These are phyloP conservation scores for Brotula barbata DNA, from an alignment of 2,797 vertebrate species.

Conservation along the genomic window DNA sequence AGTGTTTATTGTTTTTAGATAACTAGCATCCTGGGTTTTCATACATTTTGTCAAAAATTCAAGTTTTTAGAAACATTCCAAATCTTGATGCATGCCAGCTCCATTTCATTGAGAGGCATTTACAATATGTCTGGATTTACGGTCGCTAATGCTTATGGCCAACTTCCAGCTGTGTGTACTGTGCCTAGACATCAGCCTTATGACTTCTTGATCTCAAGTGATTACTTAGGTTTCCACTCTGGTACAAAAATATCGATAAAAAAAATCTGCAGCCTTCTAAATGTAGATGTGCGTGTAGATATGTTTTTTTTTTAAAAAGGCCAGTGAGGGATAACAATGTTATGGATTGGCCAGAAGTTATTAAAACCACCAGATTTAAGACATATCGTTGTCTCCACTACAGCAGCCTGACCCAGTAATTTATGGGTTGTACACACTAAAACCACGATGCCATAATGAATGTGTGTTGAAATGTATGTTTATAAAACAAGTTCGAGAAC, in stretches of 20 bases:
- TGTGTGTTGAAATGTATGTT: conserved; percentile 76
- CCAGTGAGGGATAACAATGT: conserved; percentile 41
- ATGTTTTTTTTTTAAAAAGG: conserved; percentile 18
- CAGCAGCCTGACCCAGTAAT: conserved; percentile 46
- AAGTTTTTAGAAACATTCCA: conserved; percentile 73
- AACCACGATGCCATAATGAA: conserved; percentile 67
- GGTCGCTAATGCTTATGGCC: conserved; percentile 58
- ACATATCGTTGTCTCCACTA: conserved; percentile 39
- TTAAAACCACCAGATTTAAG: conserved; percentile 36
- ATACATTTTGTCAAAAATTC: conserved; percentile 75
- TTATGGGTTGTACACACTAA: conserved; percentile 49
- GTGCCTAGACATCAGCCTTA: conserved; percentile 76
- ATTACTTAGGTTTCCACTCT: conserved; percentile 71
- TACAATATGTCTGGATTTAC: conserved; percentile 69
- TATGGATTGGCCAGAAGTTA: conserved; percentile 33
- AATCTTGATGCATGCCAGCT: conserved; percentile 79
- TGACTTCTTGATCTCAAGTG: conserved; percentile 68
- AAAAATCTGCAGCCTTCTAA: conserved; percentile 65
- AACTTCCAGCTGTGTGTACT: conserved; percentile 67
- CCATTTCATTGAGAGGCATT: conserved; percentile 78
- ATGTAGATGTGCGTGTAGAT: conserved; percentile 40
- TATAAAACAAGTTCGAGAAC: conserved; percentile 57
- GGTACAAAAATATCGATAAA: conserved; percentile 54
- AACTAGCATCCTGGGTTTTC: conserved; percentile 77
- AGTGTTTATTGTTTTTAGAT: conserved; percentile 85